phyloP scores from a whole-genome alignment of 2,113 vertebrate species.

The Upupa epops region DNA sequence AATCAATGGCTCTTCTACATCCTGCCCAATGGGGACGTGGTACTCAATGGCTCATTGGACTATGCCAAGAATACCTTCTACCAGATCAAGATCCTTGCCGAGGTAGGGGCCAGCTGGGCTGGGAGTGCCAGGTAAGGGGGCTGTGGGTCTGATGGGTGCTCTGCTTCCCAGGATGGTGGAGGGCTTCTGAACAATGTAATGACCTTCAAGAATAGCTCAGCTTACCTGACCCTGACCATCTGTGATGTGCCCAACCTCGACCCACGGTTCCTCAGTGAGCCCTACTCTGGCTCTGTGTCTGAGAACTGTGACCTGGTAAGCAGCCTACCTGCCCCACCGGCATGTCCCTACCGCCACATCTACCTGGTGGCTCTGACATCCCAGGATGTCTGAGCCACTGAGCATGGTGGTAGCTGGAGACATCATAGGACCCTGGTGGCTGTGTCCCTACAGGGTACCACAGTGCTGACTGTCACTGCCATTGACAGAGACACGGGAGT shows the following conservation, averaged over 20 bases:
- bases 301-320: conserved; percentile 36
- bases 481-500: conserved; percentile 39
- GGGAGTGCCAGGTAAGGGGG: background rate
- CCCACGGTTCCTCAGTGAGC: conserved; percentile 34
- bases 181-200: background rate
- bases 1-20: conserved; percentile 45
- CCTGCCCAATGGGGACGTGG: background rate
- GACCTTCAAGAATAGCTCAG: background rate
- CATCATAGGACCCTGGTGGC: background rate
- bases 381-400: background rate
- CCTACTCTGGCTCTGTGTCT: background rate
- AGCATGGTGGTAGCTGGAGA: background rate
- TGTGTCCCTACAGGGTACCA: conserved; percentile 8
- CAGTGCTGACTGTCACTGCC: conserved; percentile 2
- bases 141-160: background rate
- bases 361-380: background rate
- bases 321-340: background rate
- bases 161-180: background rate
- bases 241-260: background rate
- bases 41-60: conserved; percentile 52
- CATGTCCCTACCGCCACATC: background rate
- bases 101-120: background rate
- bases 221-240: conserved; percentile 33
- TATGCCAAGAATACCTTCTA: conserved; percentile 53
- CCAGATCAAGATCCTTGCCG: conserved; percentile 35